Percentiles rank a stretch among this genome's conserved stretches.
phyloP scores from a whole-genome alignment of 2,888 invertebrate species.

The Neuroscelio doddi region DNA sequence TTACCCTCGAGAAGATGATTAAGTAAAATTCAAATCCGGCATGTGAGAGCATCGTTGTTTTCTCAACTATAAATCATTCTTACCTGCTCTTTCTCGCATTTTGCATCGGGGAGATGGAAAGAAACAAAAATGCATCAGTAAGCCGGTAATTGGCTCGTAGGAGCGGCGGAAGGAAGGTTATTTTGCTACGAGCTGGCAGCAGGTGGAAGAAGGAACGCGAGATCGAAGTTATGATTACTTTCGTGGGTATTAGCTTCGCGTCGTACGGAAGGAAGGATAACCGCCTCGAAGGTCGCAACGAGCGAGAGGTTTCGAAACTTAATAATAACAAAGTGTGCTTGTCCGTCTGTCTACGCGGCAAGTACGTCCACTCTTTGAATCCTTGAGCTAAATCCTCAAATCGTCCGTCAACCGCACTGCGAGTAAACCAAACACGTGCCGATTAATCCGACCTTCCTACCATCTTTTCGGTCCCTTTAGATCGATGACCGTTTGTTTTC shows the following conservation, averaged over 20 bases:
- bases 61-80: too few species aligned
- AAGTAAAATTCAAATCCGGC: too few species aligned
- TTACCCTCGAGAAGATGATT: too few species aligned
- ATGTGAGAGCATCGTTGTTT: too few species aligned
- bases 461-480: slow-evolving; percentile 18
- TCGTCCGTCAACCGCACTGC: slow-evolving; percentile 40
- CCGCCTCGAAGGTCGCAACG: slow-evolving; percentile 38
- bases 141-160: slow-evolving; percentile 2
- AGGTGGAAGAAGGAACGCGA: slow-evolving; percentile 2
- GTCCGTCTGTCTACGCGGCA: slow-evolving; percentile 28
- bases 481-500: slow-evolving; percentile 12
- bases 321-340: slow-evolving; percentile 50
- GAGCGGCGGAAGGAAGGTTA: not conserved
- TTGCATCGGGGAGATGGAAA: not conserved
- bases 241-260: slow-evolving; percentile 3
- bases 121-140: not conserved
- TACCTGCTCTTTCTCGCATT: too few species aligned
- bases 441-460: slow-evolving; percentile 30
- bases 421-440: slow-evolving; percentile 7
- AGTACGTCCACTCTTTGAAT: slow-evolving; percentile 45
- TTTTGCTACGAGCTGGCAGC: not conserved
- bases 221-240: slow-evolving; percentile 5
- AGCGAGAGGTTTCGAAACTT: slow-evolving; percentile 55
- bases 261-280: slow-evolving; percentile 50
- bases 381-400: slow-evolving; percentile 51